Evolutionary conservation across 92 coral and sea anemone genomes (phyloP).

Genomic region (Phenganax subtilis): DNA sequence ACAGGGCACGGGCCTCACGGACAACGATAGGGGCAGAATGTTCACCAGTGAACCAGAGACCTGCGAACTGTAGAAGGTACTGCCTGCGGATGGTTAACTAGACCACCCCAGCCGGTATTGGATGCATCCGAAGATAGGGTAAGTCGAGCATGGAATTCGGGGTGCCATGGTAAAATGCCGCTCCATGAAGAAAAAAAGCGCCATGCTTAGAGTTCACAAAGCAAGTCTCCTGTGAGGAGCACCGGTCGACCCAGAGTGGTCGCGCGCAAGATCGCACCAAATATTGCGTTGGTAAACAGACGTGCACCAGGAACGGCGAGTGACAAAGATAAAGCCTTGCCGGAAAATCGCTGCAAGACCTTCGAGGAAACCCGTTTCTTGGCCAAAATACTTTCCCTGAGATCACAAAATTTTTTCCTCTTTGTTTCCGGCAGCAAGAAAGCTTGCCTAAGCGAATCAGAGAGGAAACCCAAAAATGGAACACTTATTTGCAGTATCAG

Average conservation of each 20-base stretch:
- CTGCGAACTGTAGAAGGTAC: neutral
- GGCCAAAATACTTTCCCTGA: neutral
- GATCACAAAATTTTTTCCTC: neutral
- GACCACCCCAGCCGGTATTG: constrained; percentile 53
- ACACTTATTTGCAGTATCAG: neutral
- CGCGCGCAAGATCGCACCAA: constrained; percentile 30
- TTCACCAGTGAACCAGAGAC: constrained; percentile 27
- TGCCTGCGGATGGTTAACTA: constrained; percentile 7
- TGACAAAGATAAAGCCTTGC: constrained; percentile 31
- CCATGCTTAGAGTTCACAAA: constrained; percentile 38
- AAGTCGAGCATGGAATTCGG: constrained; percentile 38
- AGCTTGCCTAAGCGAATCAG: neutral
- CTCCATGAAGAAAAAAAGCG: constrained; percentile 40
- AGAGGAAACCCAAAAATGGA: constrained; percentile 17
- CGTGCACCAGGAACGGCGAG: constrained; percentile 50
- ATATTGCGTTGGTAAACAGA: constrained; percentile 27
- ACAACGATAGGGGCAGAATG: constrained; percentile 41
- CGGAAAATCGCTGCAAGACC: constrained; percentile 38
- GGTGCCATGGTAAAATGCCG: constrained; percentile 52
- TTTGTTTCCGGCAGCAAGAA: neutral
- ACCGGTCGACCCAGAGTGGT: neutral
- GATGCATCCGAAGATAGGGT: constrained; percentile 47
- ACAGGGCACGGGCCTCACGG: constrained; percentile 48
- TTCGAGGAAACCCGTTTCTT: constrained; percentile 33
- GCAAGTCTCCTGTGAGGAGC: neutral